Evolutionary conservation across 2,113 vertebrate genomes (phyloP), one percentile per base, ranked within the genome.

Genomic region (Oncorhynchus kisutch): DNA sequence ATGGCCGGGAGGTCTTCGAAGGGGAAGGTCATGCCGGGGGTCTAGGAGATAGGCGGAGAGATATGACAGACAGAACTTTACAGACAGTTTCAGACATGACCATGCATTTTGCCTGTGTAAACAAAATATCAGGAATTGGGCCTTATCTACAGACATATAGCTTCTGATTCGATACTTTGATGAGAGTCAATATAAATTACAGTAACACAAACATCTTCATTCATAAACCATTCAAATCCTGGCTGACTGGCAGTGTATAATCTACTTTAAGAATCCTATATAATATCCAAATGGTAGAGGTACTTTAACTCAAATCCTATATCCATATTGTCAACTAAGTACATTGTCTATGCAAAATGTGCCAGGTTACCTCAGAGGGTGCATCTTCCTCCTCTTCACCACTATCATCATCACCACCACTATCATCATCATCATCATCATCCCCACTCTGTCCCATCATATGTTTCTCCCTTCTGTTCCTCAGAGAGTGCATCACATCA

Each of bases 401-500:
- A 45, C 39, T 45, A 0, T 67, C 51, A 0, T 87, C 79, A 6
- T 34, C 34, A 34, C 6, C 34, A 34, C 6, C 6, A 34, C 6
- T 81, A 1, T 67, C 57, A 25, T 25, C 71, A 1, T 25, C 81
- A 1, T 82, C 83, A 1, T 80, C 75, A 1, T 73, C 25, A 2
- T 84, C 90, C 2, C 84, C 82, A 3, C 90, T 85, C 48, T 83
- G 78, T 66, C 94, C 96, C 95, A 98, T 97, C 97, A 98, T 98
- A 88, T 98, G 97, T 5, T 20, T 91, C 13, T 94, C 89, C 81
- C 96, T 93, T 62, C 78, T 92, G 76, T 98, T 98, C 84, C 87
- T 95, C 71, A 98, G 79, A 1, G 95, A 96, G 78, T 98, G 96
- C 31, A 96, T 92, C 13, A 98, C 87, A 1, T 95, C 96, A 57